Evolutionary conservation across 1,140 invertebrate genomes (phyloP).

Genomic region (Onthophagus taurus): DNA sequence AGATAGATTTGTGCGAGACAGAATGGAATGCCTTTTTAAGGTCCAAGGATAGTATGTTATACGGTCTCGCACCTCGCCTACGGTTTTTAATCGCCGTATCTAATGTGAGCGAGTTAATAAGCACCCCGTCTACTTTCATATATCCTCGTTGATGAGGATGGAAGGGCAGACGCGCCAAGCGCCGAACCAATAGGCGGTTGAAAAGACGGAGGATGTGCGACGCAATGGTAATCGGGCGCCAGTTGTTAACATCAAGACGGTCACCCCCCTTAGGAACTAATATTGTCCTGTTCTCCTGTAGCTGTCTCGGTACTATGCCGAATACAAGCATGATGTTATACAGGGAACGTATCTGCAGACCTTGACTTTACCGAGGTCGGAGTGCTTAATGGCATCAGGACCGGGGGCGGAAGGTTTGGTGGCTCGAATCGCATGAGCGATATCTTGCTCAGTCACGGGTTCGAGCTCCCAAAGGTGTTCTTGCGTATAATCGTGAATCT

Average conservation of each 20-base stretch:
- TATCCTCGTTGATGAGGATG: slow-evolving; percentile 6
- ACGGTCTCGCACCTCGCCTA: slow-evolving; percentile 7
- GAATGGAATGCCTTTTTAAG: slow-evolving; percentile 10
- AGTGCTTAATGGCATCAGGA: neutral
- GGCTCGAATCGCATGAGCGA: neutral
- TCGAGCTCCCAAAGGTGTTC: neutral
- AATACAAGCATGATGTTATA: no score
- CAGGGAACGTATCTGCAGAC: neutral
- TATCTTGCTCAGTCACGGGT: neutral
- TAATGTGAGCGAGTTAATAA: slow-evolving; percentile 10
- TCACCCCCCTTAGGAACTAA: neutral
- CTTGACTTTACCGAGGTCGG: neutral
- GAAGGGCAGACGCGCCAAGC: slow-evolving; percentile 12
- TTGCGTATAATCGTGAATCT: neutral
- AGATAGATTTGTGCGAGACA: slow-evolving; percentile 15
- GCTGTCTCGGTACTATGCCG: no score
- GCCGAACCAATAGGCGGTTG: neutral
- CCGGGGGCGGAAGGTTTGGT: neutral
- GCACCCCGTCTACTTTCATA: slow-evolving; percentile 10
- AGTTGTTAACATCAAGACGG: neutral
- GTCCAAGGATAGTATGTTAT: slow-evolving; percentile 20
- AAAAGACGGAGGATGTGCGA: slow-evolving; percentile 13
- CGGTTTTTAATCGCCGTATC: slow-evolving; percentile 16
- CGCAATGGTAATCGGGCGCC: slow-evolving; percentile 10
- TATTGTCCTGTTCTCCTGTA: no score